phyloP scores from a whole-genome alignment of 2,797 vertebrate species.

The Chlorospingus flavigularis region DNA sequence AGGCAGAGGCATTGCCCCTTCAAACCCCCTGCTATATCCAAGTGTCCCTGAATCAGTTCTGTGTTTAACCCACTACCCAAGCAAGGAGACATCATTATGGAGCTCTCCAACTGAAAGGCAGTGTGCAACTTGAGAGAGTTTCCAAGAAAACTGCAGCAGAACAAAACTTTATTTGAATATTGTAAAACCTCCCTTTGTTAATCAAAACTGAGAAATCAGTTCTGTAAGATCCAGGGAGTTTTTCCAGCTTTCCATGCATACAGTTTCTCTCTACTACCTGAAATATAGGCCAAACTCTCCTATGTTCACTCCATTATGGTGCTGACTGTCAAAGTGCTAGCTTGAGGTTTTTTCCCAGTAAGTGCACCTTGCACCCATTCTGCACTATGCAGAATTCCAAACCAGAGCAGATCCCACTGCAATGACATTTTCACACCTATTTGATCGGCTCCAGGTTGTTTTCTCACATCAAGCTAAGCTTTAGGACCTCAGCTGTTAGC shows the following conservation, averaged over 20 bases:
- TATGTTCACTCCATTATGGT: background rate
- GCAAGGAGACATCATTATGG: background rate
- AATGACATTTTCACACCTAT: background rate
- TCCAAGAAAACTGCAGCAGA: background rate
- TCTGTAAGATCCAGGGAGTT: background rate
- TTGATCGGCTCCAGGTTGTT: background rate
- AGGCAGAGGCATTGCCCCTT: background rate
- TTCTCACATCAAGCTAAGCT: background rate
- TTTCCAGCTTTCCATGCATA: background rate
- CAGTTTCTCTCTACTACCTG: background rate
- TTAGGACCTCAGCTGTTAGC: background rate
- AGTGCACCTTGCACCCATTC: background rate
- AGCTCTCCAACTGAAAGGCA: background rate
- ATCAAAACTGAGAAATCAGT: background rate
- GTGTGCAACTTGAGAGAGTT: background rate
- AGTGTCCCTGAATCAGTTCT: background rate
- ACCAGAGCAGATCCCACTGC: background rate
- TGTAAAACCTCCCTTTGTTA: background rate
- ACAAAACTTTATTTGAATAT: background rate
- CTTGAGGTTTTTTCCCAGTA: background rate
- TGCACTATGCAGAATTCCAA: background rate
- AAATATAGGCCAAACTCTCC: background rate
- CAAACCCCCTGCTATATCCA: background rate
- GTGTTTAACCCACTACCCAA: background rate
- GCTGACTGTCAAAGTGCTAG: background rate